phyloP scores from a whole-genome alignment of 1,140 invertebrate species.

The Anoplolepis gracilipes region DNA sequence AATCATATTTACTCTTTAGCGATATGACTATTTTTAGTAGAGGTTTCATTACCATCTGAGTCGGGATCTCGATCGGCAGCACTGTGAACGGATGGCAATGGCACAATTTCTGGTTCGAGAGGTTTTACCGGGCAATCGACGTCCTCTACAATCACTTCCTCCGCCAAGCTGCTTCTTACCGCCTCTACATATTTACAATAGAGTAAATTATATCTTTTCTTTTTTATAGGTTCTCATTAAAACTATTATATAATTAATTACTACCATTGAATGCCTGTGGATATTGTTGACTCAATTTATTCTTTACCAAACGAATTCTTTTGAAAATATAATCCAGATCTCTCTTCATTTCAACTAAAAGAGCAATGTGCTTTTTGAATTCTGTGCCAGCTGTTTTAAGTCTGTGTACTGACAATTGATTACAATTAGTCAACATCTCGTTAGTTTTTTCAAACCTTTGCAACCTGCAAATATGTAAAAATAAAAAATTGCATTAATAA shows the following conservation, averaged over 20 bases:
- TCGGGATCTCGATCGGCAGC: slow-evolving; percentile 80
- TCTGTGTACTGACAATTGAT: slow-evolving; percentile 93
- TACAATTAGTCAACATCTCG: slow-evolving; percentile 98
- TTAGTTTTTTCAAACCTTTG: slow-evolving; percentile 98
- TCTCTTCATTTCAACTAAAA: slow-evolving; percentile 92
- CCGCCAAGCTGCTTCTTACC: slow-evolving; percentile 88
- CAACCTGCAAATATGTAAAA: slow-evolving; percentile 88
- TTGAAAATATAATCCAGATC: slow-evolving; percentile 93
- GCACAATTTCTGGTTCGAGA: slow-evolving; percentile 80
- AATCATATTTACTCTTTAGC: slow-evolving; percentile 46
- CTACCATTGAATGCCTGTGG: slow-evolving; percentile 93
- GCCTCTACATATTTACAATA: slow-evolving; percentile 84
- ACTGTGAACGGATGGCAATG: slow-evolving; percentile 65
- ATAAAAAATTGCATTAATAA: neutral
- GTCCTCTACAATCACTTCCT: slow-evolving; percentile 86
- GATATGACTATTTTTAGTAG: slow-evolving; percentile 81
- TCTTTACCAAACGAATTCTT: slow-evolving; percentile 91
- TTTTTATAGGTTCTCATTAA: neutral
- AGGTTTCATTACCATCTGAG: slow-evolving; percentile 84
- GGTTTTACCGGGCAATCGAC: slow-evolving; percentile 78
- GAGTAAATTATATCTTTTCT: neutral
- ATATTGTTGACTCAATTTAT: slow-evolving; percentile 93
- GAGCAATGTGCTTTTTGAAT: slow-evolving; percentile 95
- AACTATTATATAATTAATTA: slow-evolving; percentile 61
- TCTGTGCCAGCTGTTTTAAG: slow-evolving; percentile 93